These are phyloP conservation scores for Eunapius fragilis DNA, from an alignment of 37 sponge, comb jelly and placozoan species.

Conservation along the genomic window DNA sequence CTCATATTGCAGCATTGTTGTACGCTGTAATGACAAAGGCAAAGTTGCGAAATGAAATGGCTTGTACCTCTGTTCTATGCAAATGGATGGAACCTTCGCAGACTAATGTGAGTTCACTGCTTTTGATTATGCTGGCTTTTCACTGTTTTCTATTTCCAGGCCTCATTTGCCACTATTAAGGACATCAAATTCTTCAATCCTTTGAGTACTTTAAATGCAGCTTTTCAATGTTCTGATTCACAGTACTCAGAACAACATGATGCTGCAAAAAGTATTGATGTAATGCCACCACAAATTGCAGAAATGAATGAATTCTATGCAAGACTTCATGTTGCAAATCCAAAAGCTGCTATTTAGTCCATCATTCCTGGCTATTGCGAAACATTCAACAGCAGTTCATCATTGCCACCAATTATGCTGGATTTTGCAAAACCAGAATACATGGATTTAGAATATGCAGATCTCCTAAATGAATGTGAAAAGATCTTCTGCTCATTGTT, in stretches of 20 bases:
- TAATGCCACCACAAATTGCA: neutral
- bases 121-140: neutral
- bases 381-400: neutral
- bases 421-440: slow-evolving; percentile 2
- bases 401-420: neutral
- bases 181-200: neutral
- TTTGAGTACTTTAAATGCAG: neutral
- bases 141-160: neutral
- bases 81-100: neutral
- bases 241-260: neutral
- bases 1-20: neutral
- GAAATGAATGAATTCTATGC: neutral
- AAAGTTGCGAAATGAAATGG: neutral
- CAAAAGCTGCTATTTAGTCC: neutral
- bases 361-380: neutral
- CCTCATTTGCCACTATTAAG: neutral
- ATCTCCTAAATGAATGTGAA: slow-evolving; percentile 46
- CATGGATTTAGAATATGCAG: slow-evolving; percentile 7
- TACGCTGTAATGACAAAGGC: neutral
- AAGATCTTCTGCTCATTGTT: slow-evolving; percentile 1
- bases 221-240: neutral
- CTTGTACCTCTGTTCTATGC: neutral
- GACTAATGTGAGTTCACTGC: neutral
- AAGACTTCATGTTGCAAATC: neutral
- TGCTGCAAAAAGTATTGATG: neutral